Percentiles rank a stretch among this genome's conserved stretches.
Evolutionary conservation across 2,797 vertebrate species (phyloP).

Genomic region (Danio choprae): DNA sequence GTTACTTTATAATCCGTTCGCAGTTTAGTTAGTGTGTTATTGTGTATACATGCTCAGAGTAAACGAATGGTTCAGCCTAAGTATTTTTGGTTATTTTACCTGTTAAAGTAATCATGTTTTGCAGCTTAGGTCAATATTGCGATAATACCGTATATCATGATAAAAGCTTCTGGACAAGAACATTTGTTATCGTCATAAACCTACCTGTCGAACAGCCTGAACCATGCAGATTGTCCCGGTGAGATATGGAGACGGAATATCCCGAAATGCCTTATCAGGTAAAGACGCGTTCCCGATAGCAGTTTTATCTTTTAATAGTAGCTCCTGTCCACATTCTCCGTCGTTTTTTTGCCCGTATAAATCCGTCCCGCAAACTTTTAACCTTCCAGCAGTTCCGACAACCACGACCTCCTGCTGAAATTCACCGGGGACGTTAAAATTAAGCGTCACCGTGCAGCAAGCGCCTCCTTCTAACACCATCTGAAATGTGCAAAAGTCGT

Average conservation of each 20-base stretch:
- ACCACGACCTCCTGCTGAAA: conserved; percentile 95
- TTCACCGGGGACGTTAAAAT: conserved; percentile 96
- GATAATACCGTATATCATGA: too few species aligned
- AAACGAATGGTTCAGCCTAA: too few species aligned
- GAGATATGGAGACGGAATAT: conserved; percentile 94
- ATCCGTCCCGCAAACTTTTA: conserved; percentile 90
- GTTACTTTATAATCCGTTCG: too few species aligned
- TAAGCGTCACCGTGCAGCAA: conserved; percentile 96
- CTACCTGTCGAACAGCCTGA: conserved; percentile 90
- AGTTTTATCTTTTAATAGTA: conserved; percentile 90
- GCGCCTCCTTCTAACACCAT: conserved; percentile 95
- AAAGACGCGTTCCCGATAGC: conserved; percentile 89
- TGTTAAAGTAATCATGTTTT: too few species aligned
- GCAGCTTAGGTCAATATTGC: too few species aligned
- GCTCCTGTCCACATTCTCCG: conserved; percentile 79
- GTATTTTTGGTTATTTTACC: too few species aligned
- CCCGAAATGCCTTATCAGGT: conserved; percentile 95
- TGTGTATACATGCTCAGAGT: too few species aligned
- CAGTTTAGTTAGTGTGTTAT: too few species aligned
- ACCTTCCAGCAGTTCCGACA: conserved; percentile 87
- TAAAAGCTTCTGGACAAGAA: too few species aligned
- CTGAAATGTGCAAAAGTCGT: conserved; percentile 98
- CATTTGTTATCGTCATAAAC: too few species aligned
- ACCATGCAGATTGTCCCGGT: conserved; percentile 97
- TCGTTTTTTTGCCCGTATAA: conserved; percentile 94